Conservation (phyloP, 2,888 invertebrate species). For the Phlogophora meticulosa region DNA sequence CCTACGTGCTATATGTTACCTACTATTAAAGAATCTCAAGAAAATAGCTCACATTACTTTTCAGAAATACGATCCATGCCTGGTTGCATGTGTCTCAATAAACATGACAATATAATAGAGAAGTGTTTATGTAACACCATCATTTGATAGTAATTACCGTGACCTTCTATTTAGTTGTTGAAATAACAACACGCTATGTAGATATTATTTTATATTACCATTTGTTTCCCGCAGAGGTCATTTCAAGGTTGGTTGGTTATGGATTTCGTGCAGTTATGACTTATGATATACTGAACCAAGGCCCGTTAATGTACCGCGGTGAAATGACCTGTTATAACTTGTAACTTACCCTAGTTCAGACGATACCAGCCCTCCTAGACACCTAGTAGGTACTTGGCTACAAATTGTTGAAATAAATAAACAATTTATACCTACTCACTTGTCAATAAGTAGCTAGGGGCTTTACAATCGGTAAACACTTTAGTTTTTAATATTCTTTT, state of each 20-base stretch:
- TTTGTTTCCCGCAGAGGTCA: slow-evolving; percentile 35
- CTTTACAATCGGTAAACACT: not conserved
- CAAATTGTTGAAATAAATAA: slow-evolving; percentile 15
- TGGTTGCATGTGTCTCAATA: slow-evolving; percentile 42
- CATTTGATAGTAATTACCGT: slow-evolving; percentile 48
- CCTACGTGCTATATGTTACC: too few relatives aligned
- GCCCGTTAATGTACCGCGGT: not conserved
- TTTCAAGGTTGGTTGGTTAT: slow-evolving; percentile 25
- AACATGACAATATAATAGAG: slow-evolving; percentile 39
- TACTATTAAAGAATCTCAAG: too few relatives aligned
- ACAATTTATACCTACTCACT: not conserved
- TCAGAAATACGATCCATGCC: slow-evolving; percentile 25
- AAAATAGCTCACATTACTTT: slow-evolving; percentile 16
- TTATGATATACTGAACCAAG: not conserved
- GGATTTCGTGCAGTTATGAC: not conserved
- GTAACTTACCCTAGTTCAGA: not conserved
- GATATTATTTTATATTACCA: slow-evolving; percentile 20
- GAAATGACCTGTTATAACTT: not conserved
- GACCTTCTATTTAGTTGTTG: slow-evolving; percentile 47
- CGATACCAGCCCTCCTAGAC: not conserved
- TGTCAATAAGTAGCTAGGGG: not conserved
- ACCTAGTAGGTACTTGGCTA: too few relatives aligned
- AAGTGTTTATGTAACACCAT: slow-evolving; percentile 43
- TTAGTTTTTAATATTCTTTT: not conserved
- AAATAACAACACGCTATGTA: slow-evolving; percentile 22